Base-by-base conservation (phyloP, 2,113 vertebrate genomes). In the Campylorhamphus procurvoides region DNA sequence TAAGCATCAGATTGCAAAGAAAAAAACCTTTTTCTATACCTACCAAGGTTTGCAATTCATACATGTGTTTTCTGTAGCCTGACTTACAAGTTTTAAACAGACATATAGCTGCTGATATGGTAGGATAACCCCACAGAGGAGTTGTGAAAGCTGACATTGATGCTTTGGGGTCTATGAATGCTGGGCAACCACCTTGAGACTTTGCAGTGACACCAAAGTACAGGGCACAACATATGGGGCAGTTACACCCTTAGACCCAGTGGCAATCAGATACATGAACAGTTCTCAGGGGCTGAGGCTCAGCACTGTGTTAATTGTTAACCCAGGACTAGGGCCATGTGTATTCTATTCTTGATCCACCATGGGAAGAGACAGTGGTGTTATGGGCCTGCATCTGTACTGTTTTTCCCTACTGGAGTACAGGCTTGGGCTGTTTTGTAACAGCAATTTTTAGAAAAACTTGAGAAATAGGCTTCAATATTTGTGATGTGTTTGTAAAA, bases 251-350 rank as follows among this genome's bases (percentile, higher is more conserved):
- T 79, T 31, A 52, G 44, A 68, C 17, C 18, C 44, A 46, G 15
- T 10, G 49, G 44, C 49, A 87, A 68, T n/a, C 69, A 64, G 18
- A n/a, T 25, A 14, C 14, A 33, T 6, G 11, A 42, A 13, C 44
- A 64, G 18, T 18, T 68, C 28, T 68, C 53, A 64, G 81, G 23
- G 18, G 14, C 52, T 84, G 47, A 53, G 39, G 19, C 33, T 90
- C 77, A 88, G 39, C 74, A 39, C 47, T 82, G 55, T 95, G 77
- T 89, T 94, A 92, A 79, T 95, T 81, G 66, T 90, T 90, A 80
- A 83, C 39, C n/a, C 69, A 86, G 42, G 35, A 53, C 37, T 18
- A 25, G 1, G 29, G 67, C 67, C n/a, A 39, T n/a, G 47, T 80
- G 31, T 55, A 59, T 84, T 83, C 75, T 85, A 35, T 76, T 73